Evolutionary conservation across 2,113 vertebrate species (phyloP).

Genomic region (Martes martes): DNA sequence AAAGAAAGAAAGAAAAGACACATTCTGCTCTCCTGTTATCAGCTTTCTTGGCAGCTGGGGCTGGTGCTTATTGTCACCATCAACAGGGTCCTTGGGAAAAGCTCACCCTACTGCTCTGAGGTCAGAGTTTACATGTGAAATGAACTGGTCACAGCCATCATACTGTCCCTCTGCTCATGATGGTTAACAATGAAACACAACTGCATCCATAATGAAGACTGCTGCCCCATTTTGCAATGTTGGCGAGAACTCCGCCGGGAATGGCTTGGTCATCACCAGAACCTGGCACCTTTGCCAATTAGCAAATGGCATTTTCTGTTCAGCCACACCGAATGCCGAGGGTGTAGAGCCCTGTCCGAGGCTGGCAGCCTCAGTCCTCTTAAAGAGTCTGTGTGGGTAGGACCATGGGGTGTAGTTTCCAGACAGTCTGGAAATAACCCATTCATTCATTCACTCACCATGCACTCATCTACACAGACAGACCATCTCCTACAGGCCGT

Average conservation of each 20-base stretch:
- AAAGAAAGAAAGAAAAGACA: neutral
- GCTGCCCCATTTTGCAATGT: accelerated
- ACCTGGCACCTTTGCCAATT: neutral
- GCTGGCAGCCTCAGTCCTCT: neutral
- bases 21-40: conserved; percentile 47
- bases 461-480: neutral
- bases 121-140: neutral
- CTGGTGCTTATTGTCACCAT: conserved; percentile 43
- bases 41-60: conserved; percentile 68
- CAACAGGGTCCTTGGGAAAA: neutral
- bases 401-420: neutral
- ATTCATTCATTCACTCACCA: neutral
- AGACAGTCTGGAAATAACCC: neutral
- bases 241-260: neutral
- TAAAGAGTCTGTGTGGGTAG: accelerated
- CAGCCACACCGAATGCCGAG: neutral
- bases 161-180: too few species aligned
- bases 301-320: neutral
- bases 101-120: neutral
- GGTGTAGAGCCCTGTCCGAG: neutral
- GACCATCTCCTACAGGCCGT: neutral
- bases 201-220: neutral
- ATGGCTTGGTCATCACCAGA: neutral
- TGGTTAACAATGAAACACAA: neutral
- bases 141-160: neutral